phyloP scores from a whole-genome alignment of 2,888 invertebrate genomes.

The Drosophila sordidapex region DNA sequence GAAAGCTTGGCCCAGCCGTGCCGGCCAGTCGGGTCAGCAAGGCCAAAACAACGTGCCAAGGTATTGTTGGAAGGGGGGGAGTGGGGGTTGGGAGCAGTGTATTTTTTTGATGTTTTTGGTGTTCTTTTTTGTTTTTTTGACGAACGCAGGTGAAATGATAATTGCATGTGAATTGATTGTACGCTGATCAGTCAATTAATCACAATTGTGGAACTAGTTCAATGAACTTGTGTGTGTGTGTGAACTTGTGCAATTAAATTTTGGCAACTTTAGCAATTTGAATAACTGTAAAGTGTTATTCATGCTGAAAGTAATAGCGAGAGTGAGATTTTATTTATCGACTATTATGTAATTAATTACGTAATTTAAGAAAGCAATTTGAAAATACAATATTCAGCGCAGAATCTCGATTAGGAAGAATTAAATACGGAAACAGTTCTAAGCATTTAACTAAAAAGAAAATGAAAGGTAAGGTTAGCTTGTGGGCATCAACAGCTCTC shows the following conservation, averaged over 20 bases:
- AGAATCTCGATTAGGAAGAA: neutral
- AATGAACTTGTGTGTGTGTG: conserved; percentile 26
- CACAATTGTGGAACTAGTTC: conserved; percentile 32
- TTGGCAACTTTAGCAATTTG: neutral
- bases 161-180: conserved; percentile 59
- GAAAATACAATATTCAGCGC: neutral
- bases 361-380: neutral
- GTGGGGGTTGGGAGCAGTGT: neutral
- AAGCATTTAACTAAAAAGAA: neutral
- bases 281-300: neutral
- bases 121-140: conserved; percentile 5
- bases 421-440: neutral
- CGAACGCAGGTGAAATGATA: conserved; percentile 56
- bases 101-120: neutral
- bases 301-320: neutral
- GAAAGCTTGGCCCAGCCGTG: conserved; percentile 44
- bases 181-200: conserved; percentile 47
- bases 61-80: neutral
- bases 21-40: conserved; percentile 46
- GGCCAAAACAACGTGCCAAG: conserved; percentile 35
- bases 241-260: neutral
- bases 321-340: neutral
- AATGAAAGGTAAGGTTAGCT: neutral
- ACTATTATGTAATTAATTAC: neutral
- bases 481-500: neutral